Evolutionary conservation across 2,113 vertebrate species (phyloP), one percentile per base, ranked within the genome.

Genomic region (Microcebus ravelobensis): DNA sequence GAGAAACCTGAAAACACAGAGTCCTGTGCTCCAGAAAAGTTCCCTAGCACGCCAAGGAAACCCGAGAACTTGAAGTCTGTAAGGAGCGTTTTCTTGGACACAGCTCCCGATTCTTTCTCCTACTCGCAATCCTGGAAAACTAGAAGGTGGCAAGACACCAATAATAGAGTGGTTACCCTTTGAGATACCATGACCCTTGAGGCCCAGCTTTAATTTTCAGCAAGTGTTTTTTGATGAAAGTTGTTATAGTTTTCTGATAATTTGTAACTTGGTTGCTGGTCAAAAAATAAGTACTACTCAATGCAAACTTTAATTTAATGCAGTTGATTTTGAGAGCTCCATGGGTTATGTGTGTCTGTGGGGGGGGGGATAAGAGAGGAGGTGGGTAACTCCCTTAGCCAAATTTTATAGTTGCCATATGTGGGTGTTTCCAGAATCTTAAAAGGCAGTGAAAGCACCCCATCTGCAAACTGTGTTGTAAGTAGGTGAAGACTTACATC

Each of bases 401-500:
- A 95, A 92, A 5, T 94, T 96, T 96, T 95, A 86, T 68, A 93
- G 67, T 94, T 95, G 82, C 96, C 31, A 73, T 70, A 74, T 68
- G 97, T 95, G 77, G 82, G 89, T 94, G 88, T 96, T 96, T 97
- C 87, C 73, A 96, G 93, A 81, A 93, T 94, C 63, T 85, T 88
- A 90, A 96, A 95, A 95, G 88, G 86, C 94, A 92, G 48, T 45
- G 81, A 92, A 95, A 84, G 55, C 59, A 96, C 74, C 39, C 81
- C 93, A 36, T 82, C 45, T 94, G 82, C 88, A 95, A 96, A 90
- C 84, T 65, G 67, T 85, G 50, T 80, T 96, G 95, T 94, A 91
- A 95, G 88, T 77, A 96, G 91, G 71, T 95, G 52, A 95, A 91
- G 71, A 67, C 70, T 95, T 96, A 87, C 14, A 94, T 85, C 71